Base-by-base conservation (phyloP, 2,888 invertebrate species). In the Platycheirus albimanus region DNA sequence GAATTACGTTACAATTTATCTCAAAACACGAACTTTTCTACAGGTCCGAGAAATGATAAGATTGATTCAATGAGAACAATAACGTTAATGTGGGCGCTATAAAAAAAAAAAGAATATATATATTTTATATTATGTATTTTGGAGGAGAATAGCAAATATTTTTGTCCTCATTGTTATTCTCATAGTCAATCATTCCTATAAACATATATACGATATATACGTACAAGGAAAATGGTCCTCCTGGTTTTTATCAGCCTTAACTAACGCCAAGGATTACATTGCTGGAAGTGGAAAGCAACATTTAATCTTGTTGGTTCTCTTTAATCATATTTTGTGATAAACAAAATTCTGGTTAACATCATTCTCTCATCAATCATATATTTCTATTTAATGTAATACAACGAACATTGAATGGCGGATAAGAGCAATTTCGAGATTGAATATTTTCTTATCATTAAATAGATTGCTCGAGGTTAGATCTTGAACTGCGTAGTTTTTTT, bases 1-100 rank as follows among this genome's bases (percentile, higher is more conserved):
- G 51, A 75, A 75, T 67, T 61, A 67, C 75, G 61, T 61, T 52
- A 49, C 67, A 61, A 67, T 67, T 75, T 67, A 75, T 75, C 67
- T 67, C 33, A n/a, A 45, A 75, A 67, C 45, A 61, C 58, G 58
- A 51, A 58, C 67, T 58, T 58, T 56, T 75, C 58, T 43, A 49
- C 71, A 71, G 33, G 61, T 71, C 61, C 61, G 15, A 20, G 17
- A 52, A 30, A 41, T 41, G 58, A 67, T 75, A 66, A 67, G 61
- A 51, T 67, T 67, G 75, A 75, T 75, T 67, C 75, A 75, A 67
- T 75, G 58, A 4, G 51, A 61, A 41, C 67, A 43, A 75, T 75
- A 61, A 75, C 30, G 33, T 51, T 67, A 75, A 75, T 75, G 67
- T 36, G 51, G 49, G 61, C 67, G 58, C 67, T 75, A 75, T 75